Base-by-base conservation (phyloP, 2,113 vertebrate genomes). In the Amphiprion ocellaris region DNA sequence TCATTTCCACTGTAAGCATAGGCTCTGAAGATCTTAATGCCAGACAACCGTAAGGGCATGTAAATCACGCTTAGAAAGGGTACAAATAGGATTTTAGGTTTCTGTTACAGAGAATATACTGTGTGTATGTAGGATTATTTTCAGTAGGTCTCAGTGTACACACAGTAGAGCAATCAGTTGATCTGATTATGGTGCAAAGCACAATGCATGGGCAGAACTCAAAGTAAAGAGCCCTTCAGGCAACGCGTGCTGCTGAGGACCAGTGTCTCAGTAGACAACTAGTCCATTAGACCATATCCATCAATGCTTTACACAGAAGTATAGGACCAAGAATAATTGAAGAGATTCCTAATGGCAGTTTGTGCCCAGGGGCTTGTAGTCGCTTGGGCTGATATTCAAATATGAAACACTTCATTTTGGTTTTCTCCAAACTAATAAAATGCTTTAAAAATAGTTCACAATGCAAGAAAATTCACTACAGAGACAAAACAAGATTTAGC, bases 261-360 rank as follows among this genome's bases (percentile, higher is more conserved):
- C 63, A 77, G 71, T 11, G 73, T 77, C 85, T 84, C 77, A 85
- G 75, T 73, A 85, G 63, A 87, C 66, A 77, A 63, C 46, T 23
- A 37, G 61, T 81, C 89, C 87, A 92, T 91, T 88, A 88, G 72
- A 86, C 74, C 56, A 84, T 49, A 79, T 87, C 82, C 71, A 77
- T 89, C 76, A 74, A 79, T 79, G 82, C 41, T 68, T 58, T 28
- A 64, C 82, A 90, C 47, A 66, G 58, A 74, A 66, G 64, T 64
- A 69, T 30, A 60, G 82, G 39, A 83, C 56, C 74, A 73, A 80
- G 60, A 86, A 63, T 78, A 82, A 89, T 53, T 69, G 82, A 87
- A 61, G 73, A 65, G 75, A 89, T 87, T 23, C 24, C 53, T 69
- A 79, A 79, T 81, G 85, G 62, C 83, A 89, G 72, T 56, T 76